A percentile compares a stretch with the other conserved stretches of the same genome.
Evolutionary conservation across 2,113 vertebrate species (phyloP).

Genomic region (Hydrolagus affinis): DNA sequence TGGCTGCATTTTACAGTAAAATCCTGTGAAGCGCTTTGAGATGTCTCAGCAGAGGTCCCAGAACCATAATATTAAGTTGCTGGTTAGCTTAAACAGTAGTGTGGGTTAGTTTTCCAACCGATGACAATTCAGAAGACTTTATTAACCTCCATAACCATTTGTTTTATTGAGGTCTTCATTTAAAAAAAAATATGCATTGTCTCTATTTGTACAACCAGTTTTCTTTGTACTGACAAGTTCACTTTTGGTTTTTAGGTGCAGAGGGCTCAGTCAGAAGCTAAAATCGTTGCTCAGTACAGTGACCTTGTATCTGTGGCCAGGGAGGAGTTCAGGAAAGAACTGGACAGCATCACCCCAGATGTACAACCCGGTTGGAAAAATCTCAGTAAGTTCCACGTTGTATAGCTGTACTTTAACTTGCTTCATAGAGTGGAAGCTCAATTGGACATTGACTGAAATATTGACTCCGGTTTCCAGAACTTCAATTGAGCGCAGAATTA

Average conservation of each 20-base stretch:
- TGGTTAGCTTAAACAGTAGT: background rate
- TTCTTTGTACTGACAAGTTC: background rate
- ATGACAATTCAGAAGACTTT: background rate
- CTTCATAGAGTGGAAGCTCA: background rate
- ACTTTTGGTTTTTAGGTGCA: slow-evolving; percentile 60
- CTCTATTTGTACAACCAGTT: background rate
- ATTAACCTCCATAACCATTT: background rate
- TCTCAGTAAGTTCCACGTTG: slow-evolving; percentile 67
- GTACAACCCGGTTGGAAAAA: slow-evolving; percentile 87
- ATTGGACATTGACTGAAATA: background rate
- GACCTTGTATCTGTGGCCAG: slow-evolving; percentile 83
- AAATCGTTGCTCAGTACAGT: slow-evolving; percentile 84
- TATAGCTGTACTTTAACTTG: background rate
- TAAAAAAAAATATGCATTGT: background rate
- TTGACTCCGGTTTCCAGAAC: background rate
- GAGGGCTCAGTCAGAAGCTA: slow-evolving; percentile 79
- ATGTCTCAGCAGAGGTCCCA: too few species aligned
- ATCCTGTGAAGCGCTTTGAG: too few species aligned
- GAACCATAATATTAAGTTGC: background rate
- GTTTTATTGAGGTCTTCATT: background rate
- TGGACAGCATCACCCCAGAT: slow-evolving; percentile 86
- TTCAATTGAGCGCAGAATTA: background rate
- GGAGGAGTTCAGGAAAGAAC: slow-evolving; percentile 79
- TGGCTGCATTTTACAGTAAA: background rate
- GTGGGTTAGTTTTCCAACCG: background rate